Percentiles rank a stretch among this genome's conserved stretches.
phyloP scores from a whole-genome alignment of 2,888 invertebrate genomes.

The Pterostichus madidus region DNA sequence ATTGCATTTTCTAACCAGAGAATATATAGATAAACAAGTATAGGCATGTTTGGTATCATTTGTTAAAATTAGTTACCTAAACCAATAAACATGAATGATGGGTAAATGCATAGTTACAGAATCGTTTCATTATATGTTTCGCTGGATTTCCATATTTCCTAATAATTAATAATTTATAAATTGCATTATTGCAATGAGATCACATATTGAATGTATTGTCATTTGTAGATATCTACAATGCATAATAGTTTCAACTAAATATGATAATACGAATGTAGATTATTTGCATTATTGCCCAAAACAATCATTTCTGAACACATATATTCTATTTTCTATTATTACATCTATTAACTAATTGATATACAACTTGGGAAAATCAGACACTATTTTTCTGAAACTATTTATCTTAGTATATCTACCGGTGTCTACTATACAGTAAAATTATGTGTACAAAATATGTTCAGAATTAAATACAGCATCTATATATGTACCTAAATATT shows the following conservation, averaged over 20 bases:
- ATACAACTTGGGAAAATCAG: too few relatives aligned
- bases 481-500: too few relatives aligned
- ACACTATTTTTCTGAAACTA: too few relatives aligned
- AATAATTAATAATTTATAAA: constrained; percentile 40
- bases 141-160: constrained; percentile 37
- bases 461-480: too few relatives aligned
- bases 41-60: background rate
- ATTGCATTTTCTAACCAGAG: constrained; percentile 16
- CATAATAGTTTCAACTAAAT: constrained; percentile 29
- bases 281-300: background rate
- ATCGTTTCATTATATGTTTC: constrained; percentile 32
- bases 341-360: too few relatives aligned
- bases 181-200: constrained; percentile 34
- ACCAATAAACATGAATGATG: constrained; percentile 39
- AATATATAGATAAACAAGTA: background rate
- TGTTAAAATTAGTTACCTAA: constrained; percentile 3
- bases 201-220: constrained; percentile 39
- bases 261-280: constrained; percentile 25
- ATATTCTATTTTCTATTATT: too few relatives aligned
- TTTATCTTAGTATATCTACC: too few relatives aligned
- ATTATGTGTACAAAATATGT: too few relatives aligned
- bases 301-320: too few relatives aligned
- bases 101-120: background rate
- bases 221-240: constrained; percentile 21
- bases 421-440: too few relatives aligned